phyloP scores from a whole-genome alignment of 2,113 vertebrate genomes.

The Castor canadensis region DNA sequence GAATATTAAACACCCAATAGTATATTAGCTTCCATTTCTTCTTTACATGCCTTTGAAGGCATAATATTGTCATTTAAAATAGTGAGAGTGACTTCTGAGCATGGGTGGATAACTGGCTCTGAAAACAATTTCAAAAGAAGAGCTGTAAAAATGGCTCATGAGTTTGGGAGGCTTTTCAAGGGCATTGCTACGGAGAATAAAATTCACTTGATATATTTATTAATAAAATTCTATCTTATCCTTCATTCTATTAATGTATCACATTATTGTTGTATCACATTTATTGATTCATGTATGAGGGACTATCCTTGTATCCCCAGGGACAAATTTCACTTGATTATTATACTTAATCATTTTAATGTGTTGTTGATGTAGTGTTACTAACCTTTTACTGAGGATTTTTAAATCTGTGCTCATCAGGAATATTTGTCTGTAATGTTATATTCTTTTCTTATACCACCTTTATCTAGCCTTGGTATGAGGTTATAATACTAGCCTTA shows the following conservation, averaged over 20 bases:
- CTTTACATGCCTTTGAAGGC: neutral
- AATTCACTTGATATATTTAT: neutral
- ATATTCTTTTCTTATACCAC: no score
- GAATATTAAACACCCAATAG: neutral
- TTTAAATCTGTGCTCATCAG: no score
- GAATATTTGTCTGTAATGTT: no score
- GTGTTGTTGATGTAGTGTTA: neutral
- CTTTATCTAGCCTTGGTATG: no score
- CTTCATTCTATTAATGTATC: neutral
- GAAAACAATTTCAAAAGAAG: neutral
- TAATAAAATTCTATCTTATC: neutral
- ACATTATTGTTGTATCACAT: neutral
- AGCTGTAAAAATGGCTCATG: neutral
- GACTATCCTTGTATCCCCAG: no score
- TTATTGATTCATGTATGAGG: no score
- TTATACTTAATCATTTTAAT: neutral
- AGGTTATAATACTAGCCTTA: no score
- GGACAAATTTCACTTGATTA: neutral
- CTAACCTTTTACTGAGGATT: neutral
- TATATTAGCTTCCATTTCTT: neutral
- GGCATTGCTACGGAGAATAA: neutral
- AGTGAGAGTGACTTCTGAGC: neutral
- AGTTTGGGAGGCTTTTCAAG: neutral
- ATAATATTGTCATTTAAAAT: neutral
- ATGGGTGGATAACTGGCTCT: neutral